Evolutionary conservation across 2,113 vertebrate species (phyloP), one percentile per base, ranked within the genome.

Genomic region (Callorhinus ursinus): DNA sequence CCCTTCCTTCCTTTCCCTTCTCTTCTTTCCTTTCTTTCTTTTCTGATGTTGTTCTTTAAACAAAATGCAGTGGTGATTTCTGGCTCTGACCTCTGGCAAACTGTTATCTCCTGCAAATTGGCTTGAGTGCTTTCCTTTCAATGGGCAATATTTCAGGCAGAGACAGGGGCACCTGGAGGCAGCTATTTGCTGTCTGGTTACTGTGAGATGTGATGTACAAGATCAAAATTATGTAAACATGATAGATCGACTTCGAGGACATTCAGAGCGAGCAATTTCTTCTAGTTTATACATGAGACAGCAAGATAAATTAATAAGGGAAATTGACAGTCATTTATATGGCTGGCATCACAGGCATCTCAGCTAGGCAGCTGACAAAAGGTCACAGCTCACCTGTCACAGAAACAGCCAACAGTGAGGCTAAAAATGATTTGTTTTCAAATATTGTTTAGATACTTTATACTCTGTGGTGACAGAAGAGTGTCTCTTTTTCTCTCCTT

Each of bases 241-340:
- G 5, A 95, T 95, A 97, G 98, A 98, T 74, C 98, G 97, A 98
- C 98, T 96, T 57, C 59, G 85, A 98, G 90, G 94, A 98, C 97
- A 97, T 98, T 97, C 96, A 49, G 90, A 63, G 97, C 98, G 94
- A 98, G 98, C 95, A 98, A 98, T 97, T 98, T 98, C 98, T 98
- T 98, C 98, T 98, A 96, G 98, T 98, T 98, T 98, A 98, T 98
- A 98, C 98, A 98, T 98, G 97, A 98, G 96, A 97, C 98, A 99
- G 88, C 98, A 97, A 98, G 97, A 98, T 98, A 99, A 99, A 99
- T 99, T 99, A 99, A 99, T 99, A 99, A 98, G 98, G 99, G 98
- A 99, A 99, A 99, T 98, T 99, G 98, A 98, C 98, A 99, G 98
- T 99, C 97, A 99, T 99, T 99, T 99, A 98, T 98, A 98, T 96